phyloP scores from a whole-genome alignment of 2,888 invertebrate species.

The Andrena marginata region DNA sequence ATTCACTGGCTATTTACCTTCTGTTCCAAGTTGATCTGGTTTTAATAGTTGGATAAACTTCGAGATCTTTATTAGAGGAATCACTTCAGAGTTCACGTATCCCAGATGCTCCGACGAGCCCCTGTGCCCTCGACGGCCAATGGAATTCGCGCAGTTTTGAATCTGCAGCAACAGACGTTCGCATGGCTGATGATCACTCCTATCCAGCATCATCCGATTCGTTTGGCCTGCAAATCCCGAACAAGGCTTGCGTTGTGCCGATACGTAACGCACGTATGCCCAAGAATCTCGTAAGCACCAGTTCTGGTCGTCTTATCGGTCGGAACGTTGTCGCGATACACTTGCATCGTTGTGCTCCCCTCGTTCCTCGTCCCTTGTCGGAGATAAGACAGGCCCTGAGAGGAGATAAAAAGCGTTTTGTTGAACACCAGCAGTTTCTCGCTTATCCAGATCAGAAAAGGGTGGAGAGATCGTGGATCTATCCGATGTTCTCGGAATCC shows the following conservation, averaged over 20 bases:
- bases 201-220: constrained; percentile 55
- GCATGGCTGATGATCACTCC: constrained; percentile 60
- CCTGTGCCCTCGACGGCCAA: constrained; percentile 17
- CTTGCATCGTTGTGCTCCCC: constrained; percentile 36
- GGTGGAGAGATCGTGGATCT: background rate
- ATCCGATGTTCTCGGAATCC: background rate
- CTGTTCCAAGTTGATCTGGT: no score
- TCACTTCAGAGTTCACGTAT: background rate
- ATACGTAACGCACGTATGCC: constrained; percentile 53
- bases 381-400: constrained; percentile 30
- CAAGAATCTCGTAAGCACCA: constrained; percentile 61
- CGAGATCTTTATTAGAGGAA: no score
- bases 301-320: constrained; percentile 55
- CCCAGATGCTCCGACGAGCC: constrained; percentile 2
- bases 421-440: constrained; percentile 25
- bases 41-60: no score
- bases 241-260: constrained; percentile 65
- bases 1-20: no score
- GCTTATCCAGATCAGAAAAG: background rate
- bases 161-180: constrained; percentile 51
- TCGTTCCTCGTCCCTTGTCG: constrained; percentile 8
- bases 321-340: constrained; percentile 55
- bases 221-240: constrained; percentile 47
- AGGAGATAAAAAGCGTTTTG: constrained; percentile 35
- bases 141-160: constrained; percentile 31